phyloP scores from a whole-genome alignment of 2,888 invertebrate genomes.

The Caenorhabditis wallacei region DNA sequence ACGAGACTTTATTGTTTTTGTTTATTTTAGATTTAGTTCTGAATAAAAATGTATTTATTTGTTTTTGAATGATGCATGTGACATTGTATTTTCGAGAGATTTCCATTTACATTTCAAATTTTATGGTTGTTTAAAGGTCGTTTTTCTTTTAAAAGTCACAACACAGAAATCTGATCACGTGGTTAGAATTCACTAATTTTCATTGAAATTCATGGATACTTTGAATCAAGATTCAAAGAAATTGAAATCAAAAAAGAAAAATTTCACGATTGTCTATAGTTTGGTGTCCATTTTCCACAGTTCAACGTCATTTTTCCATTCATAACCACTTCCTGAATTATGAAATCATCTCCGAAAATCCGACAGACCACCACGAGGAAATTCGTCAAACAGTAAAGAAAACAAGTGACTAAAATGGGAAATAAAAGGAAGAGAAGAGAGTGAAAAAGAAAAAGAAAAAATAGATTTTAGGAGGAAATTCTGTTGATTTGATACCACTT shows the following conservation, averaged over 20 bases:
- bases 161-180: too few species aligned
- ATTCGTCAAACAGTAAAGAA: conserved; percentile 40
- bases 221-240: too few species aligned
- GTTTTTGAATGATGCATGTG: too few species aligned
- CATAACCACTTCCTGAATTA: conserved; percentile 6
- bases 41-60: too few species aligned
- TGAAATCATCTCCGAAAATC: conserved; percentile 38
- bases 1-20: not conserved
- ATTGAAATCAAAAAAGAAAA: not conserved
- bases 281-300: too few species aligned
- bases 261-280: not conserved
- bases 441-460: conserved; percentile 13
- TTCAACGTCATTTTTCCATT: not conserved
- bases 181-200: too few species aligned
- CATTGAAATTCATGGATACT: too few species aligned
- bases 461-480: conserved; percentile 9
- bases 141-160: too few species aligned
- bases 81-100: too few species aligned
- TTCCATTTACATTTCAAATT: too few species aligned
- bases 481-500: conserved; percentile 48
- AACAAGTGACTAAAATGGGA: conserved; percentile 11
- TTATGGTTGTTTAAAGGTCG: too few species aligned
- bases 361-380: not conserved
- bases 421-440: conserved; percentile 14
- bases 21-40: not conserved